Percentiles rank a stretch among this genome's conserved stretches.
These are phyloP conservation scores for Drosophila teissieri DNA, from an alignment of 1,140 invertebrate genomes.

Conservation along the genomic window DNA sequence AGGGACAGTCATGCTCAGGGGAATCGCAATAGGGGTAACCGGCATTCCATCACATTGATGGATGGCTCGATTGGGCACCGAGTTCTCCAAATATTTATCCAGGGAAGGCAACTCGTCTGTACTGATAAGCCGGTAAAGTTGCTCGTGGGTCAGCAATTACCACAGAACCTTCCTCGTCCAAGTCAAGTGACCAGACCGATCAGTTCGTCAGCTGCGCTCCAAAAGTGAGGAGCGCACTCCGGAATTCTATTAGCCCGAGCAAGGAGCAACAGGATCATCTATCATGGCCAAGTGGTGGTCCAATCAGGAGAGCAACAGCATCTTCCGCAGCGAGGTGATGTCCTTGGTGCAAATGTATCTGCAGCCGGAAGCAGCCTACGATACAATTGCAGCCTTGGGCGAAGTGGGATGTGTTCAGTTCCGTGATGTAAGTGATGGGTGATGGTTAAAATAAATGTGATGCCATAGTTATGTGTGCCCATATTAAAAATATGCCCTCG, in stretches of 20 bases:
- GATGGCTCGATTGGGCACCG: conserved; percentile 47
- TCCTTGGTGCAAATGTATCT: conserved; percentile 94
- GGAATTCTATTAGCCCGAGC: conserved; percentile 6
- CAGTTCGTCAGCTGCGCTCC: conserved; percentile 52
- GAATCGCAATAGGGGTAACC: neutral
- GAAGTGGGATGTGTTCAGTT: conserved; percentile 96
- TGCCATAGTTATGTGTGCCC: neutral
- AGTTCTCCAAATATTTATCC: conserved; percentile 57
- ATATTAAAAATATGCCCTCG: neutral
- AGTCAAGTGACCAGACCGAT: conserved; percentile 72
- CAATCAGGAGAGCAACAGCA: conserved; percentile 86
- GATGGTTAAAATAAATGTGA: too few relatives aligned
- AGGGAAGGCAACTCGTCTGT: conserved; percentile 30
- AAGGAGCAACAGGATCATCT: conserved; percentile 13
- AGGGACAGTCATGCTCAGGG: conserved; percentile 6
- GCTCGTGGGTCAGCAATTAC: conserved; percentile 21
- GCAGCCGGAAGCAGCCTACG: conserved; percentile 95
- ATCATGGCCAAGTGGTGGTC: conserved; percentile 50
- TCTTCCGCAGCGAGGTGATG: conserved; percentile 95
- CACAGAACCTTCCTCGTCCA: conserved; percentile 37
- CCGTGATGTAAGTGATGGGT: conserved; percentile 88
- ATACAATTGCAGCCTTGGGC: conserved; percentile 94
- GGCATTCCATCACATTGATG: conserved; percentile 63
- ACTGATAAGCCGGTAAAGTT: conserved; percentile 59
- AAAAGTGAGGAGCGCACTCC: conserved; percentile 23